Percentiles rank a stretch among this genome's conserved stretches.
These are phyloP conservation scores for Hymenopus coronatus DNA, from an alignment of 2,888 invertebrate species.

Conservation along the genomic window DNA sequence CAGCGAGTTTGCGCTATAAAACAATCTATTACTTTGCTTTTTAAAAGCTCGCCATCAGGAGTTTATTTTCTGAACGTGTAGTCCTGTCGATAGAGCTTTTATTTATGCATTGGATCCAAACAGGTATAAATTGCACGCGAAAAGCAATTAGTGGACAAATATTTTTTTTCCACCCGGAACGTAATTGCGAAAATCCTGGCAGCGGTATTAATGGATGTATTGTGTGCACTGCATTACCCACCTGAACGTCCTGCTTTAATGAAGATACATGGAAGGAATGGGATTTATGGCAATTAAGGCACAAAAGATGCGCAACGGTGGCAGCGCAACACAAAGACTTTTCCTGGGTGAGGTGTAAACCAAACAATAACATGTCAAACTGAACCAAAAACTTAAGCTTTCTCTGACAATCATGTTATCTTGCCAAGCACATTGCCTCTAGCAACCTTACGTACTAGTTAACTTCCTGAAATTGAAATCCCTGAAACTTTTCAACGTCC, in stretches of 20 bases:
- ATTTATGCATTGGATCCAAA: background rate
- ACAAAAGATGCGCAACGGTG: background rate
- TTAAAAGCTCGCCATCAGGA: background rate
- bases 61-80: background rate
- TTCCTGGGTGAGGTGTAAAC: background rate
- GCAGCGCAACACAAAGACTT: background rate
- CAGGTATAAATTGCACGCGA: background rate
- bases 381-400: too few relatives aligned
- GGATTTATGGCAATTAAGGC: background rate
- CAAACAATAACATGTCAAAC: too few relatives aligned
- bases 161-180: background rate
- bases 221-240: background rate
- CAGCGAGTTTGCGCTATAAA: background rate
- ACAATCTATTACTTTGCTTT: background rate
- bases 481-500: too few relatives aligned
- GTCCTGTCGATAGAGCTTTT: background rate
- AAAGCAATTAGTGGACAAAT: background rate
- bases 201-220: background rate
- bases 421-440: too few relatives aligned
- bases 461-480: too few relatives aligned
- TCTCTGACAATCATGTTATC: too few relatives aligned
- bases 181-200: background rate
- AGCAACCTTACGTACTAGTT: too few relatives aligned
- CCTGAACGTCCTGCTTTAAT: conserved; percentile 1
- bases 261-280: conserved; percentile 11